phyloP scores from a whole-genome alignment of 2,113 vertebrate species.

The Cyrtonyx montezumae region DNA sequence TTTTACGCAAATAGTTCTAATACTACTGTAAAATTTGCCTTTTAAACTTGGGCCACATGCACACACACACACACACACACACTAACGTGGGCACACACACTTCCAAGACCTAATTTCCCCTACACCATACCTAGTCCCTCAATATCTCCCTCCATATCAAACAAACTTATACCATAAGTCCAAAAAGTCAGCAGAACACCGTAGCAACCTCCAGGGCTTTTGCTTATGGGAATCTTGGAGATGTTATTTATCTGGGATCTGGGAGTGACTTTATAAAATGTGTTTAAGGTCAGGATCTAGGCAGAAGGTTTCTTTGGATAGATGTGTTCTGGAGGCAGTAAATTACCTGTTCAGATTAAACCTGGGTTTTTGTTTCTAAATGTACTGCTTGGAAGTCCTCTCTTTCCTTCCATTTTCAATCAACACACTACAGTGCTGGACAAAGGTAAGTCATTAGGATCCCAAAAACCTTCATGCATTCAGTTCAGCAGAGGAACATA shows the following conservation, averaged over 20 bases:
- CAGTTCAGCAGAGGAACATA: not conserved
- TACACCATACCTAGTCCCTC: accelerated
- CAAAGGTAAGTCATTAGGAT: not conserved
- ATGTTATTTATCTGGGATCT: not conserved
- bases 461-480: not conserved
- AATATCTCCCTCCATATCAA: not conserved
- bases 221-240: not conserved
- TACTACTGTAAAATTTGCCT: not conserved
- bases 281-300: not conserved
- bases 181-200: not conserved
- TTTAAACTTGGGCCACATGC: not conserved
- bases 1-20: not conserved
- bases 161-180: not conserved
- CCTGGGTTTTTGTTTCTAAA: not conserved
- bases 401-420: not conserved
- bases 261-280: not conserved
- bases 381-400: not conserved
- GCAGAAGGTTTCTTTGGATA: not conserved
- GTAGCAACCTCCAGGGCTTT: not conserved
- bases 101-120: not conserved
- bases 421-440: not conserved
- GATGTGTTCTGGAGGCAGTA: not conserved
- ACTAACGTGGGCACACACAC: too few relatives aligned
- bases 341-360: not conserved
- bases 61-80: too few relatives aligned